A percentile compares a stretch with the other conserved stretches of the same genome.
phyloP scores from a whole-genome alignment of 2,888 invertebrate genomes.

The Pristionchus entomophagus region DNA sequence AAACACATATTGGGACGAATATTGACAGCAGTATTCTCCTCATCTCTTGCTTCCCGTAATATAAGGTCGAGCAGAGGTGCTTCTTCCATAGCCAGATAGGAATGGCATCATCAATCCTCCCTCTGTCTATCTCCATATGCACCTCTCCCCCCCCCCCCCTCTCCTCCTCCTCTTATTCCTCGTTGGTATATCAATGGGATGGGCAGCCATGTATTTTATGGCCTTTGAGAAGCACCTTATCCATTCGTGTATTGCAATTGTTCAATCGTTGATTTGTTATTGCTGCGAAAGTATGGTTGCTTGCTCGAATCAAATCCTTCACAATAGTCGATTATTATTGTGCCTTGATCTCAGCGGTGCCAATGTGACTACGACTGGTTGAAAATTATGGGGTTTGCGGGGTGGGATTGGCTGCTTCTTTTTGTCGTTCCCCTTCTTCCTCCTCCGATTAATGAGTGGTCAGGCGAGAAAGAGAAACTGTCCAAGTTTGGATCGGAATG shows the following conservation, averaged over 20 bases:
- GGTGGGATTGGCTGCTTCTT: not conserved
- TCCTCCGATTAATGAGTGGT: conserved; percentile 7
- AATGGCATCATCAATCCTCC: conserved; percentile 22
- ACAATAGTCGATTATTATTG: not conserved
- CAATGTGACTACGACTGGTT: not conserved
- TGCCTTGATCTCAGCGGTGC: not conserved
- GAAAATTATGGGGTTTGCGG: conserved; percentile 15
- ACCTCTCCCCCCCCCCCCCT: not conserved
- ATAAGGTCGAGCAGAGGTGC: conserved; percentile 20
- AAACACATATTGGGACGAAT: no score
- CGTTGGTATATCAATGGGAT: conserved; percentile 19
- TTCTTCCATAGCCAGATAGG: not conserved
- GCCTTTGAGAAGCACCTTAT: not conserved
- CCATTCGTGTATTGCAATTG: not conserved
- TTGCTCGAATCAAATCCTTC: no score
- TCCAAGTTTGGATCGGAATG: conserved; percentile 17
- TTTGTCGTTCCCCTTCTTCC: not conserved
- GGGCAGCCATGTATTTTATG: conserved; percentile 19
- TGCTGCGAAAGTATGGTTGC: not conserved
- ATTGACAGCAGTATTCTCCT: not conserved
- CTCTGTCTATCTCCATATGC: not conserved
- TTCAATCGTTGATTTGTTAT: not conserved
- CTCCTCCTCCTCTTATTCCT: conserved; percentile 24
- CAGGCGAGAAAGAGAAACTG: conserved; percentile 16
- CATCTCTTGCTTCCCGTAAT: conserved; percentile 13